Percentiles rank a stretch among this genome's conserved stretches.
phyloP scores from a whole-genome alignment of 2,113 vertebrate species.

The Oophaga pumilio region DNA sequence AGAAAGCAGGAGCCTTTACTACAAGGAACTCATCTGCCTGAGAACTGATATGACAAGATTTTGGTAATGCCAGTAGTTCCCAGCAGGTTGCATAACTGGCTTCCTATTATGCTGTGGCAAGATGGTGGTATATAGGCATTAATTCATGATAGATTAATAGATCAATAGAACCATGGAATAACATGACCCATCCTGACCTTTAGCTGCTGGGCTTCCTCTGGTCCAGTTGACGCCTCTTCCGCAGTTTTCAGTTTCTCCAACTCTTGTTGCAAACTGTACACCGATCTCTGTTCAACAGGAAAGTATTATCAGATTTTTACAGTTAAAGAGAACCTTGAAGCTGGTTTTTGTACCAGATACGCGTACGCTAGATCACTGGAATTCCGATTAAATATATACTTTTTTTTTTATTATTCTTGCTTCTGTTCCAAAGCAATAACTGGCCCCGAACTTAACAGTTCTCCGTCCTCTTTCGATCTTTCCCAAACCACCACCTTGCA shows the following conservation, averaged over 20 bases:
- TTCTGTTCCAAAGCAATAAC: too few relatives aligned
- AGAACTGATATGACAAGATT: not conserved
- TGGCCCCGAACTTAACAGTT: too few relatives aligned
- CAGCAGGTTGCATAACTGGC: not conserved
- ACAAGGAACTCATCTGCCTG: not conserved
- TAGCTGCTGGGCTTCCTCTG: conserved; percentile 76
- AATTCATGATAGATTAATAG: not conserved
- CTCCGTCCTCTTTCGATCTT: too few relatives aligned
- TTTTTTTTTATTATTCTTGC: too few relatives aligned
- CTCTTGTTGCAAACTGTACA: conserved; percentile 79
- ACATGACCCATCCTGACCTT: conserved; percentile 74
- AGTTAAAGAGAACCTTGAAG: too few relatives aligned
- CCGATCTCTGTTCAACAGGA: conserved; percentile 67
- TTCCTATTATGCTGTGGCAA: not conserved
- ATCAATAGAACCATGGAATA: not conserved
- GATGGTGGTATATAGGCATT: not conserved
- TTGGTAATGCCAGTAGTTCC: not conserved
- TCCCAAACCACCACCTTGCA: too few relatives aligned
- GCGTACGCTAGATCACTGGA: too few relatives aligned
- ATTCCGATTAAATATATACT: too few relatives aligned
- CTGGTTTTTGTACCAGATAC: too few relatives aligned
- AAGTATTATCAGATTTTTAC: not conserved
- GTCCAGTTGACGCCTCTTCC: conserved; percentile 65
- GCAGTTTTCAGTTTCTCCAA: conserved; percentile 78
- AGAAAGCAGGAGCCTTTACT: too few relatives aligned